Conservation (phyloP, 2,797 vertebrate species). For the Diceros bicornis region DNA sequence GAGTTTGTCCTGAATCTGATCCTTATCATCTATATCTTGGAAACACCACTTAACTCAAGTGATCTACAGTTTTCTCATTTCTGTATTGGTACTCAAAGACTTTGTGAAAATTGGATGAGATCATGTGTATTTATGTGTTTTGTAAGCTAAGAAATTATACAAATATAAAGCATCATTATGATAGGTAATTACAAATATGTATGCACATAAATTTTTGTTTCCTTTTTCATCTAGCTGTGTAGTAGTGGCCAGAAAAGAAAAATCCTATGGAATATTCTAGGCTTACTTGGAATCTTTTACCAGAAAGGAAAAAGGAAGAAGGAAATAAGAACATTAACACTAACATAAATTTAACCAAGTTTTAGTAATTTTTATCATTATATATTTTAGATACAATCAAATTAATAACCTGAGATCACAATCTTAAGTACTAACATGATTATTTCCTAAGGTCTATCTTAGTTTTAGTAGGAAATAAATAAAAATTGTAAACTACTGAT, state of each 20-base stretch:
- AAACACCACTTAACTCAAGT: neutral
- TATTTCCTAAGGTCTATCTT: neutral
- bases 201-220: neutral
- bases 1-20: neutral
- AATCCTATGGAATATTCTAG: neutral
- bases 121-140: neutral
- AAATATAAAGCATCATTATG: neutral
- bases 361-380: slow-evolving; percentile 18
- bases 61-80: neutral
- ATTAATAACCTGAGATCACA: neutral
- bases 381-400: neutral
- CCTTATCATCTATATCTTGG: neutral
- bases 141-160: slow-evolving; percentile 7
- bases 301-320: neutral
- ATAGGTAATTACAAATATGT: neutral
- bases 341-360: neutral
- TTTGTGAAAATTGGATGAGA: neutral
- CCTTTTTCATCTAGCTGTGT: neutral
- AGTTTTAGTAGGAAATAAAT: neutral
- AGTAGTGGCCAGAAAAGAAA: neutral
- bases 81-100: neutral
- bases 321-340: neutral
- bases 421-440: neutral
- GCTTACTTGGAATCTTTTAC: neutral
- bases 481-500: neutral